These are phyloP conservation scores for Arnoldichthys spilopterus DNA, from an alignment of 2,797 vertebrate species.

Conservation along the genomic window DNA sequence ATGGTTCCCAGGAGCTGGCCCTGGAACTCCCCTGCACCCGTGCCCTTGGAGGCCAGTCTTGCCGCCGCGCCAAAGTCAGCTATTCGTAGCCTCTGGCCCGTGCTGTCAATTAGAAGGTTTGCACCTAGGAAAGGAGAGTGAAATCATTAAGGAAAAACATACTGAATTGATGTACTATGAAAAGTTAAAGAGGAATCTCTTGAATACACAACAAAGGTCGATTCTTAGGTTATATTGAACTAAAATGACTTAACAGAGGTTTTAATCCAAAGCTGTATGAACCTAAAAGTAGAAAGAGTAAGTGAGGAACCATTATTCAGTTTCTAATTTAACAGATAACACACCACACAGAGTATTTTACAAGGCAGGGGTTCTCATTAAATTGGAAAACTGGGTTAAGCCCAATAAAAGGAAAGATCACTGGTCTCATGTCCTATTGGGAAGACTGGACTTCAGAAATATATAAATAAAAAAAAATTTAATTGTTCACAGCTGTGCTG, in stretches of 20 bases:
- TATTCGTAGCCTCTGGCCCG: conserved; percentile 87
- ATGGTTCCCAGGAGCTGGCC: conserved; percentile 90
- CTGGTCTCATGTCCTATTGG: not conserved
- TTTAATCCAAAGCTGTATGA: not conserved
- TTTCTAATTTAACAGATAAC: too few relatives aligned
- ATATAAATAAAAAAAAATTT: too few relatives aligned
- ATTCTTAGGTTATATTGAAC: not conserved
- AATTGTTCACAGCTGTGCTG: too few relatives aligned
- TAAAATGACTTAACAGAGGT: not conserved
- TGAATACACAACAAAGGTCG: not conserved
- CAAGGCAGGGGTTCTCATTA: not conserved
- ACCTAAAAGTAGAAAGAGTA: not conserved
- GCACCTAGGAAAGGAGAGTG: conserved; percentile 73
- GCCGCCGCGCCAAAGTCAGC: conserved; percentile 91
- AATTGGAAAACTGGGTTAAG: not conserved
- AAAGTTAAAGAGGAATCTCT: not conserved
- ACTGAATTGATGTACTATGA: not conserved
- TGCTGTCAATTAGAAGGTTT: conserved; percentile 92
- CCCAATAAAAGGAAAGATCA: not conserved
- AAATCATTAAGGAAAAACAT: not conserved
- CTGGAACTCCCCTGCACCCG: conserved; percentile 90
- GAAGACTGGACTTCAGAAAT: not conserved
- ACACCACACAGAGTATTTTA: not conserved
- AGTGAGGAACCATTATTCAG: not conserved
- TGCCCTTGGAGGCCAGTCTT: conserved; percentile 89